Percentiles rank a stretch among this genome's conserved stretches.
Conservation (phyloP, 2,113 vertebrate genomes). For the Ictalurus punctatus region DNA sequence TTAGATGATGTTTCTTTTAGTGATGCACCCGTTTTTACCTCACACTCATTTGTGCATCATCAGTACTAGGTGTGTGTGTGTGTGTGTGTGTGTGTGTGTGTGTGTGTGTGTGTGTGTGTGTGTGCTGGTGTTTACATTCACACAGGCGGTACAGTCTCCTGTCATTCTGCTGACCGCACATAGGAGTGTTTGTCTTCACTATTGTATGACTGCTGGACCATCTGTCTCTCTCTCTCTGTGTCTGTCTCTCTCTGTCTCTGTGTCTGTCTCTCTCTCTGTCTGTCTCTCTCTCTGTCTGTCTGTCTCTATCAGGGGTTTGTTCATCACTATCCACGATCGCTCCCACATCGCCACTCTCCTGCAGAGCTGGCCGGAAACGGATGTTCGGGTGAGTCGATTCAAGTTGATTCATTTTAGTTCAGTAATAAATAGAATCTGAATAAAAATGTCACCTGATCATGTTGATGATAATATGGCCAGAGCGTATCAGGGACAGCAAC, state of each 20-base stretch:
- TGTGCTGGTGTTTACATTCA: neutral
- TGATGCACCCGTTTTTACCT: neutral
- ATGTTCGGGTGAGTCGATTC: conserved; percentile 77
- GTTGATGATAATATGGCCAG: neutral
- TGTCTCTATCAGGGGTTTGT: conserved; percentile 80
- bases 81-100: too few species aligned
- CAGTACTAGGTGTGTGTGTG: neutral
- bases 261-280: neutral
- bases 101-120: neutral
- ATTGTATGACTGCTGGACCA: neutral
- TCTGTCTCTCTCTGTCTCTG: neutral
- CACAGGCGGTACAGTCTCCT: neutral
- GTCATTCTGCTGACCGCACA: neutral
- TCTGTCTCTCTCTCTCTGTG: neutral
- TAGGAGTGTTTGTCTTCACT: neutral
- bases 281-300: neutral
- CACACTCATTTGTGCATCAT: neutral
- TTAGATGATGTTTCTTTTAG: neutral
- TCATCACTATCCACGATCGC: conserved; percentile 91
- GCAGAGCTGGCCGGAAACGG: conserved; percentile 88
- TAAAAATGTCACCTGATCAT: neutral
- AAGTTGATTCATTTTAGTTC: conserved; percentile 13
- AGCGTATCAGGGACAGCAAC: neutral
- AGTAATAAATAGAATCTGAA: neutral
- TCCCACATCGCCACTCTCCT: conserved; percentile 87